phyloP scores from a whole-genome alignment of 2,113 vertebrate species.

The Zosterops pallidus region DNA sequence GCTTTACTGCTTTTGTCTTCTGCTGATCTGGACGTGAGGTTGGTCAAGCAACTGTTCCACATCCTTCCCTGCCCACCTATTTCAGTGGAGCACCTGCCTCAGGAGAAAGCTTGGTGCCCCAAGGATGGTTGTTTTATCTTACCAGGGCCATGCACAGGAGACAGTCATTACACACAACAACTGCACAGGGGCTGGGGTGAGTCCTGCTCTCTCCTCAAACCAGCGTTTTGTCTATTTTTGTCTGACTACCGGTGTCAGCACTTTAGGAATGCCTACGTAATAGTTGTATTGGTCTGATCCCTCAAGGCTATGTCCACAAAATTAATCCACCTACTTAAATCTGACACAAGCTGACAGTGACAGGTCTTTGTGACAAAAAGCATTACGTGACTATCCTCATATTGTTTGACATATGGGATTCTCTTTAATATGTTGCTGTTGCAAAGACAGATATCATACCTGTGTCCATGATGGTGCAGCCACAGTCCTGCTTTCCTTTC shows the following conservation, averaged over 20 bases:
- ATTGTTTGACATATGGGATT: conserved; percentile 9
- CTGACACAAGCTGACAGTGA: not conserved
- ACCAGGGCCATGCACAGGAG: accelerated
- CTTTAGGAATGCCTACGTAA: conserved; percentile 18
- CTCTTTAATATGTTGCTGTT: not conserved
- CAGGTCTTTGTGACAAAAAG: conserved; percentile 22
- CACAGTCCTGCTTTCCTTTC: not conserved
- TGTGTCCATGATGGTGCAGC: not conserved
- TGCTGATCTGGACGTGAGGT: not conserved
- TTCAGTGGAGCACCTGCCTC: not conserved
- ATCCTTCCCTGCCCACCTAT: not conserved
- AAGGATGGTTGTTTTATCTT: accelerated
- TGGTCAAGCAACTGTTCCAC: not conserved
- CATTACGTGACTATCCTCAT: not conserved
- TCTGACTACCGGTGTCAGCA: conserved; percentile 33
- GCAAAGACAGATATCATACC: not conserved
- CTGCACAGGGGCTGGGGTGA: not conserved
- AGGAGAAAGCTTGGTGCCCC: not conserved
- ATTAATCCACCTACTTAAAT: conserved; percentile 30
- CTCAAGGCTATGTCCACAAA: not conserved
- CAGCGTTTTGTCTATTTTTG: conserved; percentile 42
- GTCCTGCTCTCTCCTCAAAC: not conserved
- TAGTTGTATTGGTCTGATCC: conserved; percentile 43
- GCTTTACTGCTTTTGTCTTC: not conserved
- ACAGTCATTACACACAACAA: not conserved